phyloP scores from a whole-genome alignment of 2,888 invertebrate species.

The Eupithecia subumbrata region DNA sequence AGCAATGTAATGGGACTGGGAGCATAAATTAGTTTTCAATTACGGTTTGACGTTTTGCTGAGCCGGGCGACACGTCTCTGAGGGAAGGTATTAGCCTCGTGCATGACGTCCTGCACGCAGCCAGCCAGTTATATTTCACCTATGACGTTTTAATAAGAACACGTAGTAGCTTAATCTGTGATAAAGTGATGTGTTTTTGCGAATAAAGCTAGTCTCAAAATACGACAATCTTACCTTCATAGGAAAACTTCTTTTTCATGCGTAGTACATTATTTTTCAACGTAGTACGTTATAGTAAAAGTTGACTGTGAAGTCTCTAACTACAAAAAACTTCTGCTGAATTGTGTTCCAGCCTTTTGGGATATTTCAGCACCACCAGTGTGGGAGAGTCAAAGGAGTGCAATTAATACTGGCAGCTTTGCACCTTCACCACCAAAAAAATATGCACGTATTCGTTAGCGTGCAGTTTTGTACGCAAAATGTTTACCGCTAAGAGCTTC shows the following conservation, averaged over 20 bases:
- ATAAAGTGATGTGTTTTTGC: conserved; percentile 31
- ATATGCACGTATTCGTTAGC: not conserved
- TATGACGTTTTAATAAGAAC: conserved; percentile 47
- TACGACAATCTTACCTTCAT: not conserved
- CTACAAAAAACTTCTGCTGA: not conserved
- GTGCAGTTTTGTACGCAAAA: not conserved
- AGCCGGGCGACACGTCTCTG: conserved; percentile 76
- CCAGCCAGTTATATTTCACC: conserved; percentile 50
- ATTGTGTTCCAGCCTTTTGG: not conserved
- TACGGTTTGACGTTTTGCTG: conserved; percentile 83
- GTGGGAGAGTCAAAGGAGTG: not conserved
- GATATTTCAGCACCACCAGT: not conserved
- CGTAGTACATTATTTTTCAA: no score
- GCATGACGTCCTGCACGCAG: conserved; percentile 71
- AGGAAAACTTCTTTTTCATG: not conserved
- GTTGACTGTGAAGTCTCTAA: not conserved
- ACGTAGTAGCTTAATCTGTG: conserved; percentile 35
- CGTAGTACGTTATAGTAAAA: not conserved
- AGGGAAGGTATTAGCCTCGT: conserved; percentile 74
- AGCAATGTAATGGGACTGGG: conserved; percentile 67
- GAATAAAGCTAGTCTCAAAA: not conserved
- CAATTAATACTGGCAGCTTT: not conserved
- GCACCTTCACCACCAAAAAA: not conserved
- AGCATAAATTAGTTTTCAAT: conserved; percentile 84
- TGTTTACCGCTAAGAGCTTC: not conserved